These are phyloP conservation scores for Formicarius rufipectus DNA, from an alignment of 2,113 vertebrate species.

Conservation along the genomic window DNA sequence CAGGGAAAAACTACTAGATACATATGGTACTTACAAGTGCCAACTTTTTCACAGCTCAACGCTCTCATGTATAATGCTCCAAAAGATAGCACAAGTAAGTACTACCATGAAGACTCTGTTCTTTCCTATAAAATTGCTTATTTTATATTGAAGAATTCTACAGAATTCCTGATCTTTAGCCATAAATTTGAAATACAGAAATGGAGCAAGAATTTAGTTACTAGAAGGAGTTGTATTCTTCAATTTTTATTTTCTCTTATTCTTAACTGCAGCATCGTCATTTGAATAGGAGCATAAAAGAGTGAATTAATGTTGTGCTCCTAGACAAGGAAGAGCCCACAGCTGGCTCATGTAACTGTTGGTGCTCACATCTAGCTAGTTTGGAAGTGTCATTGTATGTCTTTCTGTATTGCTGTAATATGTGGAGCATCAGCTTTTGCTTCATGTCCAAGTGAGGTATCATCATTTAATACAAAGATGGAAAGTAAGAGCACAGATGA, in stretches of 20 bases:
- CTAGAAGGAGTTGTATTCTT: neutral
- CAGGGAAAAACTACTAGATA: neutral
- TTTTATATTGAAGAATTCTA: neutral
- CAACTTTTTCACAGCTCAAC: neutral
- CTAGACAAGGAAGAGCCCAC: neutral
- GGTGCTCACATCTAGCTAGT: neutral
- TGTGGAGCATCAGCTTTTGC: neutral
- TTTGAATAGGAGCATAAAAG: neutral
- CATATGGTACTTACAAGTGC: rapidly evolving
- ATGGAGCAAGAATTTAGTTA: neutral
- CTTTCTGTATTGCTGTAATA: neutral
- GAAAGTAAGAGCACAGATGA: neutral
- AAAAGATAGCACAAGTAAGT: neutral
- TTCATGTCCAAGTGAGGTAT: neutral
- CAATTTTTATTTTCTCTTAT: neutral
- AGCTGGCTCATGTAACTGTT: neutral
- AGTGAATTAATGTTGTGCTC: neutral
- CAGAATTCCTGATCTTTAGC: neutral
- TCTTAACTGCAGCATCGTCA: neutral
- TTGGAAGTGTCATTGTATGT: neutral
- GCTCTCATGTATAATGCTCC: rapidly evolving
- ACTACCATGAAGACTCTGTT: neutral
- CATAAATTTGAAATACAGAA: neutral
- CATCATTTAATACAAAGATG: neutral
- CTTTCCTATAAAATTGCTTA: neutral